Evolutionary conservation across 2,797 vertebrate genomes (phyloP).

Genomic region (Eulemur mongoz): DNA sequence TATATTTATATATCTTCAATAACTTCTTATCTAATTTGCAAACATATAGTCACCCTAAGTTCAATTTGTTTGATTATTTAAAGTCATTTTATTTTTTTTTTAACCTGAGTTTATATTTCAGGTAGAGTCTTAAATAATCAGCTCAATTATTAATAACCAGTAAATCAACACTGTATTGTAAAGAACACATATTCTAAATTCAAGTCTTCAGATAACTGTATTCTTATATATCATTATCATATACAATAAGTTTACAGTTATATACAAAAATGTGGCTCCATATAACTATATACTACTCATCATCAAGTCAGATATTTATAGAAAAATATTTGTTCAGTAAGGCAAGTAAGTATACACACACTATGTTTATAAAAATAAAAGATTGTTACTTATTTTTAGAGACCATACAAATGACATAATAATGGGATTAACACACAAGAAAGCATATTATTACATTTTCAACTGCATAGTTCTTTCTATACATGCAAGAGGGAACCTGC

Average conservation of each 20-base stretch:
- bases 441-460: neutral
- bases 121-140: neutral
- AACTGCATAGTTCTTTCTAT: neutral
- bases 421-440: neutral
- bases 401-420: neutral
- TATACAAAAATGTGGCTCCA: neutral
- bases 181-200: neutral
- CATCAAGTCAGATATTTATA: neutral
- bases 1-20: neutral
- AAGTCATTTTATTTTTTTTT: neutral
- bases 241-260: neutral
- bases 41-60: neutral
- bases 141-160: neutral
- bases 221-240: neutral
- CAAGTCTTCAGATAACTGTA: neutral
- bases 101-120: neutral
- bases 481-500: neutral
- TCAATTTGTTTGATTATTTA: neutral
- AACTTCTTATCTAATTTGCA: neutral
- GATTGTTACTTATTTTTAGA: neutral
- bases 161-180: neutral
- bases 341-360: neutral
- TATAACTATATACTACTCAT: neutral
- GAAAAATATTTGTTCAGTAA: neutral
- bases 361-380: neutral